Conservation (phyloP, 2,797 vertebrate genomes). For the Sphenopsis melanotis region DNA sequence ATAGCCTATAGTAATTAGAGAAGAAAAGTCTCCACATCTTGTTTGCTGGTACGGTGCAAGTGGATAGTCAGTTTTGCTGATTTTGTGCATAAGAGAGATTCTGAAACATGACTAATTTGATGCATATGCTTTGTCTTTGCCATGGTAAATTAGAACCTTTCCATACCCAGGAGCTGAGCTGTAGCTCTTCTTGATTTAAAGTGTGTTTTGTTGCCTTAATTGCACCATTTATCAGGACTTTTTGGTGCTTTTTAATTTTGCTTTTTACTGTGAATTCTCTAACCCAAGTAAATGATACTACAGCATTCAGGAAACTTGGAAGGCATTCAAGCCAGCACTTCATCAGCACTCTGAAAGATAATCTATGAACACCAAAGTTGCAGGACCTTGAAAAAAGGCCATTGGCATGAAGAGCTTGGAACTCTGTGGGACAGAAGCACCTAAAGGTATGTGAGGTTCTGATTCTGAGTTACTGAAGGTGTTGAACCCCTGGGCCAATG, state of each 20-base stretch:
- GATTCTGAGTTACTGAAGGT: neutral
- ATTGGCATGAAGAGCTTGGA: neutral
- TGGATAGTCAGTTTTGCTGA: neutral
- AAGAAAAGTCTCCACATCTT: neutral
- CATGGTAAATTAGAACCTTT: neutral
- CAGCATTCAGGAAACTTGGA: neutral
- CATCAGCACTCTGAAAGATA: neutral
- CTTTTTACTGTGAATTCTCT: neutral
- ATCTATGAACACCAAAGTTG: neutral
- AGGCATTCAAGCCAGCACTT: neutral
- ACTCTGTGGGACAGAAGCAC: neutral
- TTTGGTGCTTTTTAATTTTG: neutral
- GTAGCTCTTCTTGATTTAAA: neutral
- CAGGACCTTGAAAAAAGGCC: neutral
- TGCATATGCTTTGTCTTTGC: neutral
- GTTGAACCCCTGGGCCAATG: neutral
- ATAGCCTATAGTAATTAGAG: neutral
- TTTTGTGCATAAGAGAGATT: neutral
- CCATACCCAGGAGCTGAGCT: neutral
- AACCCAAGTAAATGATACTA: neutral
- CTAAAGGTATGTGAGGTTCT: neutral
- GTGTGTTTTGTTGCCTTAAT: neutral
- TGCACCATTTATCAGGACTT: neutral
- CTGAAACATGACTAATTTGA: neutral
- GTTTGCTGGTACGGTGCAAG: neutral